These are phyloP conservation scores for Oikopleura vanhoeffeni DNA, from an alignment of 23 tunicate genomes.

Conservation along the genomic window DNA sequence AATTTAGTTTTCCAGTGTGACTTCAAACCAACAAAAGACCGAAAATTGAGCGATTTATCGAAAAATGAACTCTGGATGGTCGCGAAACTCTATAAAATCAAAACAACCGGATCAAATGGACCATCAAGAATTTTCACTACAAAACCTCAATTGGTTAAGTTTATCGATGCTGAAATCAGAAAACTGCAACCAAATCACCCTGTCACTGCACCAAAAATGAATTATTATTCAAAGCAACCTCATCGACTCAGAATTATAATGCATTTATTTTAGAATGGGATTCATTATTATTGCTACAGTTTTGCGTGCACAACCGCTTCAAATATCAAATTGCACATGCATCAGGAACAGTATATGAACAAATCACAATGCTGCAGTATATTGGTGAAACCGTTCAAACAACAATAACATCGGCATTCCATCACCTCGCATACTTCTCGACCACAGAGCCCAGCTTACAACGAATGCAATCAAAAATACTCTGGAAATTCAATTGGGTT, in stretches of 20 bases:
- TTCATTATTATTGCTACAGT: neutral
- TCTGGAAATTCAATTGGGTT: neutral
- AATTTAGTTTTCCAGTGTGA: neutral
- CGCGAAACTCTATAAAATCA: neutral
- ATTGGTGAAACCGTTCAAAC: neutral
- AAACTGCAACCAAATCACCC: neutral
- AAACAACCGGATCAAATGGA: neutral
- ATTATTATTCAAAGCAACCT: too few relatives aligned
- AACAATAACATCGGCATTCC: neutral
- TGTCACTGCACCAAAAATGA: neutral
- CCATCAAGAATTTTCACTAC: neutral
- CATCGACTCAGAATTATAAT: too few relatives aligned
- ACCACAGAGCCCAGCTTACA: neutral
- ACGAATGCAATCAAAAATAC: neutral
- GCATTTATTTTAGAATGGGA: constrained; percentile 2
- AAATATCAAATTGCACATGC: neutral
- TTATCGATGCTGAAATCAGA: neutral
- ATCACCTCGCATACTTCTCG: neutral
- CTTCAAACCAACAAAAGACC: neutral
- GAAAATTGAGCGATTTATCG: neutral
- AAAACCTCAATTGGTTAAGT: neutral
- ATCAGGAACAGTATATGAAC: neutral
- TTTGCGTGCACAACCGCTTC: too few relatives aligned
- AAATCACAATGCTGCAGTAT: neutral
- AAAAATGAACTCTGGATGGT: neutral